Evolutionary conservation across 2,888 invertebrate genomes (phyloP).

Genomic region (Ophion slaviceki): DNA sequence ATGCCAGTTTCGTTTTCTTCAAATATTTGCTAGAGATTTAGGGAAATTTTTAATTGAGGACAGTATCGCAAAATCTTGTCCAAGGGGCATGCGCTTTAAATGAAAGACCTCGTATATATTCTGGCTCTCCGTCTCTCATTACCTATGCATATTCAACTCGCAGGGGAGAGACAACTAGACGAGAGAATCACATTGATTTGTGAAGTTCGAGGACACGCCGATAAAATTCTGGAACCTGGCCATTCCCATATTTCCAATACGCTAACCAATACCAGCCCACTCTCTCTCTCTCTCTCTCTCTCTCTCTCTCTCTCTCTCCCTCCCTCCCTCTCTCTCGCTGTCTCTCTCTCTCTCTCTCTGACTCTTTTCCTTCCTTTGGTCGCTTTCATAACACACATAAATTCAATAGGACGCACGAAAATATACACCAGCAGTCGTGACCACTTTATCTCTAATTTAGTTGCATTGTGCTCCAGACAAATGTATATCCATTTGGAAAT

Average conservation of each 20-base stretch:
- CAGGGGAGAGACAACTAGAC: slow-evolving; percentile 15
- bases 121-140: neutral
- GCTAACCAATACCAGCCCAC: slow-evolving; percentile 31
- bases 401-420: slow-evolving; percentile 23
- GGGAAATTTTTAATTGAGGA: neutral
- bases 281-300: neutral
- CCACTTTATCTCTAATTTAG: slow-evolving; percentile 48
- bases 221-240: slow-evolving; percentile 64
- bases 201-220: slow-evolving; percentile 30
- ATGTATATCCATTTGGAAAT: slow-evolving; percentile 22
- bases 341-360: slow-evolving; percentile 12
- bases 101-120: neutral
- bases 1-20: neutral
- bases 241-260: slow-evolving; percentile 52
- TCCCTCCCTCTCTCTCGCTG: too few species aligned
- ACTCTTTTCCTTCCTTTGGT: neutral
- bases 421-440: slow-evolving; percentile 19
- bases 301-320: neutral
- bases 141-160: neutral
- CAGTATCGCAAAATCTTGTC: neutral
- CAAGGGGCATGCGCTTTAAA: neutral
- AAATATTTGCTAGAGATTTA: neutral
- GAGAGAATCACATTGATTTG: slow-evolving; percentile 53
- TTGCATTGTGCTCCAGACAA: slow-evolving; percentile 37
- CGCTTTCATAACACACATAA: slow-evolving; percentile 24